Evolutionary conservation across 2,113 vertebrate genomes (phyloP).

Genomic region (Mastomys coucha): DNA sequence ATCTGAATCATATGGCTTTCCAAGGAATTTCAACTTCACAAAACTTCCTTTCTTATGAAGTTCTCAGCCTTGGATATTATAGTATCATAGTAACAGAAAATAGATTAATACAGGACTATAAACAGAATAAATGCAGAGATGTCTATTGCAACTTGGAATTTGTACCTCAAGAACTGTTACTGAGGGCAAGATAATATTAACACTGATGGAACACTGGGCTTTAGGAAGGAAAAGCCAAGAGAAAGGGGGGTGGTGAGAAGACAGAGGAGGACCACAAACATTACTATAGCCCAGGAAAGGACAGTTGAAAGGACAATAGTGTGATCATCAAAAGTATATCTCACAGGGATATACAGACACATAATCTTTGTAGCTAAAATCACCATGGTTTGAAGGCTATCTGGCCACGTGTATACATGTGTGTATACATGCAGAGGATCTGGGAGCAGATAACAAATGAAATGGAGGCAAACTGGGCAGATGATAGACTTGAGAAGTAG

Average conservation of each 20-base stretch:
- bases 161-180: neutral
- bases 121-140: neutral
- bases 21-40: neutral
- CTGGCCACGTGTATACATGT: neutral
- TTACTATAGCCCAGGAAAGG: neutral
- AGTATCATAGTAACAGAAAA: neutral
- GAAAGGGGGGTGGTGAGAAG: neutral
- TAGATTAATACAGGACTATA: neutral
- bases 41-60: neutral
- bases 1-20: neutral
- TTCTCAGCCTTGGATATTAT: neutral
- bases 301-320: neutral
- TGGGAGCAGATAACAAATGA: neutral
- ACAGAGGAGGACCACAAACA: neutral
- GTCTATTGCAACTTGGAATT: neutral
- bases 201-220: neutral
- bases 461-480: neutral
- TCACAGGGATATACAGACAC: neutral
- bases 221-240: neutral
- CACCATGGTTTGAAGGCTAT: neutral
- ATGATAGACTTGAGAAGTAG: neutral
- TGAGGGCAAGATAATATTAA: neutral
- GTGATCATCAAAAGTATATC: neutral
- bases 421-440: neutral
- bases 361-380: neutral